Base-by-base conservation (phyloP, 1,140 invertebrate genomes). In the Pseudomyrmex dendroicus region DNA sequence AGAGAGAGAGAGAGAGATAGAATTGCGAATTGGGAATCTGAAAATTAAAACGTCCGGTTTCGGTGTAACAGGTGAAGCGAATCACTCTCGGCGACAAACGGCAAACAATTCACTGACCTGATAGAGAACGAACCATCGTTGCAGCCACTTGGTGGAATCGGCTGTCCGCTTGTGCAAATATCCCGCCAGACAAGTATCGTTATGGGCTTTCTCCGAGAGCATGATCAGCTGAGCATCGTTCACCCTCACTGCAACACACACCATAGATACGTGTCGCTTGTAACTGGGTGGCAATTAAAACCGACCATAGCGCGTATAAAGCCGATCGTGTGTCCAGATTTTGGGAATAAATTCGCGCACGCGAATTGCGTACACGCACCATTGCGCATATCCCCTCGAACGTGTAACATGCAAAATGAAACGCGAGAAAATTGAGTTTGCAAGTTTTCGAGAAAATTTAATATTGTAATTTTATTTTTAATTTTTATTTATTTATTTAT, bases 81-180 rank as follows among this genome's bases (percentile, higher is more conserved):
- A 67, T 20, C 10, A 48, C 59, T 12, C 44, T 22, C 44, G 56
- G 25, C 13, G 10, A 35, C 13, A 48, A 66, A 25, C 72, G 48
- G 12, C 13, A 73, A 64, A 56, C 48, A 77, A 46, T 73, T 50
- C 22, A 70, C 88, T 91, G 91, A 97, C 97, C 96, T 99, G 98
- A 92, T 98, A 99, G 2, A 99, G 95, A 25, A 98, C 96, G 92
- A 99, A 99, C 96, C 97, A 99, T 50, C 98, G 94, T 57, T 97
- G 94, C 93, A 98, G 98, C 98, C 98, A 99, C 93, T 98, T 98
- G 73, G 96, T 96, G 82, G 96, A 97, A 92, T 98, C 98, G 1
- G 97, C 96, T 62, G 97, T 98, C 76, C 97, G 95, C 94, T 99
- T 99, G 94, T 98, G 96, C 76, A 99, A 95, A 94, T 97, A 97